These are phyloP conservation scores for Eupithecia inturbata DNA, from an alignment of 2,888 invertebrate species.

Conservation along the genomic window DNA sequence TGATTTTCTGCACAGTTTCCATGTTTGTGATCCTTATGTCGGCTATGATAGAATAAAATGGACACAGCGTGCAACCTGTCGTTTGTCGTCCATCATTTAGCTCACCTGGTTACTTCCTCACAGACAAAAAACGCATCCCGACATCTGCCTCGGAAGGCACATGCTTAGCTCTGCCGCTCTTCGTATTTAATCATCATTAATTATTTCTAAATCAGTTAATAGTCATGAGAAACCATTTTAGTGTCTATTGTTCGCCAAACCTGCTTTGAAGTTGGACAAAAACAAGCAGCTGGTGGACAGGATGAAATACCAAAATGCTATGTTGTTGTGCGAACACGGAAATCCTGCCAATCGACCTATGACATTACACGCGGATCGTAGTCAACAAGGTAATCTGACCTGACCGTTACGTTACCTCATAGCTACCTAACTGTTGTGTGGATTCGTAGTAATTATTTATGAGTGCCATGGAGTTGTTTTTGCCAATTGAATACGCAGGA, in stretches of 20 bases:
- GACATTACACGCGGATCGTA: slow-evolving; percentile 65
- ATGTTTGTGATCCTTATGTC: neutral
- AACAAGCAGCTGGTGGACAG: neutral
- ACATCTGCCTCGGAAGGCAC: slow-evolving; percentile 40
- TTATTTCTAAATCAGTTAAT: slow-evolving; percentile 26
- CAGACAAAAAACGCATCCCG: slow-evolving; percentile 46
- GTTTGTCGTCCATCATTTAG: slow-evolving; percentile 54
- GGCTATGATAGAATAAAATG: neutral
- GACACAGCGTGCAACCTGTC: slow-evolving; percentile 39
- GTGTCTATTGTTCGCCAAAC: neutral
- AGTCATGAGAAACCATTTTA: slow-evolving; percentile 9
- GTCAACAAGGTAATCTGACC: slow-evolving; percentile 51
- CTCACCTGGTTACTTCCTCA: slow-evolving; percentile 57
- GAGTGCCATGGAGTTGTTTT: slow-evolving; percentile 52
- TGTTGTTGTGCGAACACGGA: slow-evolving; percentile 29
- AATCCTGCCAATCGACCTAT: slow-evolving; percentile 58
- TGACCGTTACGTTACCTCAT: slow-evolving; percentile 35
- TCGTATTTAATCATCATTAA: slow-evolving; percentile 15
- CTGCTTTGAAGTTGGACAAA: slow-evolving; percentile 7
- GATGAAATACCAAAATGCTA: slow-evolving; percentile 4
- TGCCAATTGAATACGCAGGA: slow-evolving; percentile 70
- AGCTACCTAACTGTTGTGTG: slow-evolving; percentile 3
- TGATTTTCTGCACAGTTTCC: neutral
- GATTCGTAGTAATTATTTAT: slow-evolving; percentile 31
- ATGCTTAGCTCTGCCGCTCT: slow-evolving; percentile 32